These are phyloP conservation scores for Dipus sagitta DNA, from an alignment of 2,797 vertebrate species.

Conservation along the genomic window DNA sequence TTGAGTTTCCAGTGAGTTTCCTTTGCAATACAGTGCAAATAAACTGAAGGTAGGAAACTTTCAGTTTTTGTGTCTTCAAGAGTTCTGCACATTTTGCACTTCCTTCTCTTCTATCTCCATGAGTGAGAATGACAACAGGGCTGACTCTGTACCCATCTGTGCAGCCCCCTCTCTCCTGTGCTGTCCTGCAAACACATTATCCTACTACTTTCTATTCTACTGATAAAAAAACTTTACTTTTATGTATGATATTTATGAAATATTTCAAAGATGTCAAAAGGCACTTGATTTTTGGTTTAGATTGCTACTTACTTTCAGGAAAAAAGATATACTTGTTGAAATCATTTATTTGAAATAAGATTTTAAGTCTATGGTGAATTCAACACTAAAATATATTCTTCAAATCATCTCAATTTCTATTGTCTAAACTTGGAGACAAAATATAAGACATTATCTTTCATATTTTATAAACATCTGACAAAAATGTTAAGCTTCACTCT, in stretches of 20 bases:
- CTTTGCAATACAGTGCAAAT: background rate
- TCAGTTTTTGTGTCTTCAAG: background rate
- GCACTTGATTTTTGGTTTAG: background rate
- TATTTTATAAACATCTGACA: background rate
- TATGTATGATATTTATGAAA: background rate
- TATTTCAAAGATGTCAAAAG: constrained; percentile 37
- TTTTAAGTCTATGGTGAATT: background rate
- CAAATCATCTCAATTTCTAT: constrained; percentile 8
- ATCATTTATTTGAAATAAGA: constrained; percentile 16
- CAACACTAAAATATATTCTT: constrained; percentile 22
- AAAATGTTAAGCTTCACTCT: background rate
- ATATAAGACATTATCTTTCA: background rate
- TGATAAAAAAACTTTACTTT: background rate
- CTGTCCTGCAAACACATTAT: background rate
- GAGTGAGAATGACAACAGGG: background rate
- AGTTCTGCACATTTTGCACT: background rate
- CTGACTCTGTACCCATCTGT: background rate
- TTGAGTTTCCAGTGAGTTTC: background rate
- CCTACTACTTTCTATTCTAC: background rate
- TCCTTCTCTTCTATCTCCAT: background rate
- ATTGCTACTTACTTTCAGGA: background rate
- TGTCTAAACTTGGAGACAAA: background rate
- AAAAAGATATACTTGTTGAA: constrained; percentile 23
- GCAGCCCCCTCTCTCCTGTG: background rate
- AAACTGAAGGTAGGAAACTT: background rate